These are phyloP conservation scores for Sebastes flavidus DNA, from an alignment of 2,797 vertebrate genomes.

Conservation along the genomic window DNA sequence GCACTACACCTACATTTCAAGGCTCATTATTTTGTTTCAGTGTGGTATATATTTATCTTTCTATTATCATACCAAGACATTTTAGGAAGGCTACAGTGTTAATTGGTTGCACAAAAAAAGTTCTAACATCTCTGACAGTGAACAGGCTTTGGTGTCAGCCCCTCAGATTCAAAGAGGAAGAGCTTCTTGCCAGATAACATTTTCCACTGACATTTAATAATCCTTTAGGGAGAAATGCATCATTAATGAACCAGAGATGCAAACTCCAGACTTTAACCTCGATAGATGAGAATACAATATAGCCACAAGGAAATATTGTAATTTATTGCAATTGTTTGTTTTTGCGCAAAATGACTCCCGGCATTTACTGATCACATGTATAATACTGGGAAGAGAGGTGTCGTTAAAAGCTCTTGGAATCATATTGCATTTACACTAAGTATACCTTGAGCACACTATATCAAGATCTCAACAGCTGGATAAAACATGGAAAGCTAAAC, in stretches of 20 bases:
- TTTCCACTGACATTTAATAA: slow-evolving; percentile 58
- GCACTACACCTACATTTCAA: background rate
- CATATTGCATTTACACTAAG: background rate
- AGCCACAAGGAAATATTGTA: slow-evolving; percentile 19
- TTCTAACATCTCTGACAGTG: slow-evolving; percentile 11
- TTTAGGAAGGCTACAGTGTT: background rate
- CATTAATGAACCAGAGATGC: slow-evolving; percentile 22
- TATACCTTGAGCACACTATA: background rate
- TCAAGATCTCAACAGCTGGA: background rate
- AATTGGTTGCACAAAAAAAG: background rate
- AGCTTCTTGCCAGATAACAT: slow-evolving; percentile 24
- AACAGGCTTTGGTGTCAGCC: slow-evolving; percentile 30
- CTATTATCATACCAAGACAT: background rate
- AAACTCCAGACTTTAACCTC: slow-evolving; percentile 17
- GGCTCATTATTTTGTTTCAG: background rate
- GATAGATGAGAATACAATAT: background rate
- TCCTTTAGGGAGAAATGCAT: slow-evolving; percentile 38
- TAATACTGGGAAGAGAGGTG: background rate
- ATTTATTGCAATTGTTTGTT: slow-evolving; percentile 8
- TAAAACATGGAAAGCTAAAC: background rate
- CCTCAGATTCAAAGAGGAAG: slow-evolving; percentile 18
- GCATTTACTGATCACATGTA: background rate
- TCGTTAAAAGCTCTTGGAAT: background rate
- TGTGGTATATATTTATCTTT: background rate
- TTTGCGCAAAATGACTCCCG: background rate